These are phyloP conservation scores for Parochlus steinenii DNA, from an alignment of 2,888 invertebrate species.

Conservation along the genomic window DNA sequence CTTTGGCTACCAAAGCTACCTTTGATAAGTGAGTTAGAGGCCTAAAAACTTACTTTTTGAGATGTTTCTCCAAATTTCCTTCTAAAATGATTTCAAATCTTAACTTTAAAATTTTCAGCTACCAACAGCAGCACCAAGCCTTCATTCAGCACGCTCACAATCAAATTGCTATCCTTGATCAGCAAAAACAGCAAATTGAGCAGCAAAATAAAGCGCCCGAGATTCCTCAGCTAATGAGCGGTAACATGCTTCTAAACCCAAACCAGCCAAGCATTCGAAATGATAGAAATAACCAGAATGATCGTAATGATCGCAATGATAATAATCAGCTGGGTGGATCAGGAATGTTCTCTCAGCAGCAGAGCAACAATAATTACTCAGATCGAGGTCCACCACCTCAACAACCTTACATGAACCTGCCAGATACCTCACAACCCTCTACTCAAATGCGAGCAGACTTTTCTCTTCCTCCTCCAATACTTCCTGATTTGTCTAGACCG, in stretches of 20 bases:
- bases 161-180: slow-evolving; percentile 70
- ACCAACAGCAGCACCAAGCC: slow-evolving; percentile 88
- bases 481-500: slow-evolving; percentile 73
- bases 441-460: slow-evolving; percentile 28
- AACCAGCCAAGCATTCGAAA: slow-evolving; percentile 13
- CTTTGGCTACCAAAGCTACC: slow-evolving; percentile 63
- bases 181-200: slow-evolving; percentile 50
- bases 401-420: too few species aligned
- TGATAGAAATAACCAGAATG: slow-evolving; percentile 19
- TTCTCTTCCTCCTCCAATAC: slow-evolving; percentile 40
- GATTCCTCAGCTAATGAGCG: slow-evolving; percentile 12
- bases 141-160: slow-evolving; percentile 83
- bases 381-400: too few species aligned
- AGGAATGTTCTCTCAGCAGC: not conserved
- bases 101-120: slow-evolving; percentile 32
- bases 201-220: slow-evolving; percentile 23
- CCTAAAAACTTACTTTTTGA: not conserved
- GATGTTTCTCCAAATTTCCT: too few species aligned
- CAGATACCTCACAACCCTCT: slow-evolving; percentile 19
- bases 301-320: slow-evolving; percentile 20
- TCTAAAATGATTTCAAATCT: slow-evolving; percentile 2
- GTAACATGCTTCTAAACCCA: slow-evolving; percentile 12
- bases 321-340: slow-evolving; percentile 2
- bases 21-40: slow-evolving; percentile 47
- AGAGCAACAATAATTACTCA: too few species aligned